Evolutionary conservation across 2,797 vertebrate species (phyloP).

Genomic region (Emys orbicularis): DNA sequence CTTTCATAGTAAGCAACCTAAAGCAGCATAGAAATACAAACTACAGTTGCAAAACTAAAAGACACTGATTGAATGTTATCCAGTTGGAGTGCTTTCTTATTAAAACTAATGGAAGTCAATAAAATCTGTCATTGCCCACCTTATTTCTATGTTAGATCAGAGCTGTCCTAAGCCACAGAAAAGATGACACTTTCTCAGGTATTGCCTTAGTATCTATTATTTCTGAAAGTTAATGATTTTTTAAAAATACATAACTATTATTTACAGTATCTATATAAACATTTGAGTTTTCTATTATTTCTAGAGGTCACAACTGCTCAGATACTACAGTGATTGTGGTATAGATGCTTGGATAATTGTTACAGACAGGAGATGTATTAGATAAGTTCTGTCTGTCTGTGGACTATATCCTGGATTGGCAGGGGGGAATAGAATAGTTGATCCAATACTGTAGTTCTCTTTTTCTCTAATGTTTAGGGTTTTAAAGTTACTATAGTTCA

Average conservation of each 20-base stretch:
- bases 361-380: conserved; percentile 61
- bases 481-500: background rate
- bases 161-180: background rate
- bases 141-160: background rate
- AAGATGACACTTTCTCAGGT: background rate
- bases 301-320: conserved; percentile 55
- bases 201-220: conserved; percentile 47
- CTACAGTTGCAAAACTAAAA: background rate
- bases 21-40: background rate
- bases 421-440: conserved; percentile 36
- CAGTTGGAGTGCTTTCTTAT: background rate
- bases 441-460: background rate
- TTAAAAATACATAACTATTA: conserved; percentile 31
- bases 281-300: conserved; percentile 57
- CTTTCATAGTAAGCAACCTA: background rate
- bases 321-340: conserved; percentile 48
- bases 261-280: conserved; percentile 47
- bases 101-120: rapidly evolving
- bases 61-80: background rate
- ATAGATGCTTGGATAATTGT: conserved; percentile 51
- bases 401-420: conserved; percentile 1
- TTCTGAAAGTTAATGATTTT: conserved; percentile 47
- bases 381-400: conserved; percentile 54
- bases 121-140: background rate
- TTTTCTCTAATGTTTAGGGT: background rate